Evolutionary conservation across 2,888 invertebrate genomes (phyloP), one percentile per base, ranked within the genome.

Genomic region (Magallana nippona): DNA sequence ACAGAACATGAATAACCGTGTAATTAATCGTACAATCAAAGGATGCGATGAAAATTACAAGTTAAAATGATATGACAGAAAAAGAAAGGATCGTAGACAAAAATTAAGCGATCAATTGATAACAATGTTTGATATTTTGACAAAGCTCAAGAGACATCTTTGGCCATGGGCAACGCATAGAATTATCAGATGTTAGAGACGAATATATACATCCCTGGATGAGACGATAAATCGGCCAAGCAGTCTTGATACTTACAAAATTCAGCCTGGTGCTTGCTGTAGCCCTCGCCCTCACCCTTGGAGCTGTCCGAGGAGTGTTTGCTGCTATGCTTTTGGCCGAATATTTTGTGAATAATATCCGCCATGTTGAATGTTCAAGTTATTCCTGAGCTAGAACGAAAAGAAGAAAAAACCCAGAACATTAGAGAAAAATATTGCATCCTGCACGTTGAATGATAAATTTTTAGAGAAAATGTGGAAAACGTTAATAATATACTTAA

Each of bases 291-390:
- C 15, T 86, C 89, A 0, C 86, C 85, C 58, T 88, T 87, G 55
- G 85, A 85, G 2, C 84, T 81, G 22, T 90, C 89, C 44, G 44
- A 44, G 11, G 86, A 83, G 78, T 89, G 88, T 57, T 87, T 88
- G 82, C 86, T 86, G 63, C 87, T 84, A 62, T 89, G 89, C 62
- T 89, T 89, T 82, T 89, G 88, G 55, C 89, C 89, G 83, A 89
- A 89, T 80, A 89, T 89, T 82, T 91, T 91, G 82, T 91, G 91
- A 44, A 91, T 90, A 60, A 91, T 90, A 79, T 91, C 91, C 85
- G 91, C 90, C 91, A 91, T 91, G 3, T 81, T 83, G 78, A 22
- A 27, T 71, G 11, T 22, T 71, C 27, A 15, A 22, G 27, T 27
- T 27, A 71, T 71, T 71, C 71, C 71, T 71, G 27, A 27, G 55